phyloP scores from a whole-genome alignment of 2,113 vertebrate genomes.

The Tetrao urogallus region DNA sequence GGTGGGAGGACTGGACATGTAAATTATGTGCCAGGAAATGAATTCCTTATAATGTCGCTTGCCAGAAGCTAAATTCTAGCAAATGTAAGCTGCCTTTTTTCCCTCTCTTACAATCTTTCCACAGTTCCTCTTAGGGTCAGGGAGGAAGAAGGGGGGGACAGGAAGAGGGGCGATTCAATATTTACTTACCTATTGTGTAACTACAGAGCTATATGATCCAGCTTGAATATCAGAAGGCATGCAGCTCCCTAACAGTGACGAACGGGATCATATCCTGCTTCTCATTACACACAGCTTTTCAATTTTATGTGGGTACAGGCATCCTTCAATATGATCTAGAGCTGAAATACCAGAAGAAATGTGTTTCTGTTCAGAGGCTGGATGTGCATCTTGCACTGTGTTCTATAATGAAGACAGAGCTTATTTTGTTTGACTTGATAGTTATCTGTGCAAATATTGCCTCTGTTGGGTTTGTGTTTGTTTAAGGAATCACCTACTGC shows the following conservation, averaged over 20 bases:
- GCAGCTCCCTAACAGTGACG: background rate
- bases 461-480: background rate
- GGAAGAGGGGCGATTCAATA: slow-evolving; percentile 60
- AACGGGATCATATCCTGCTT: slow-evolving; percentile 42
- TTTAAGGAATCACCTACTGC: slow-evolving; percentile 13
- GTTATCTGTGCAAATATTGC: slow-evolving; percentile 10
- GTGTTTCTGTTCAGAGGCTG: slow-evolving; percentile 51
- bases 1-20: slow-evolving; percentile 69
- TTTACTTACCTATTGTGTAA: slow-evolving; percentile 67
- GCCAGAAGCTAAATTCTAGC: slow-evolving; percentile 76
- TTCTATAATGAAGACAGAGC: background rate
- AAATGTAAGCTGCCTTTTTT: slow-evolving; percentile 36
- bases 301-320: slow-evolving; percentile 30
- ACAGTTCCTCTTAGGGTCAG: slow-evolving; percentile 34
- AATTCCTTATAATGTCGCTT: slow-evolving; percentile 76
- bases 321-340: background rate
- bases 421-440: background rate
- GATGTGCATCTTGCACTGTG: background rate
- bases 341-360: slow-evolving; percentile 37
- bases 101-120: slow-evolving; percentile 7
- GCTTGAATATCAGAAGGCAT: slow-evolving; percentile 24
- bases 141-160: slow-evolving; percentile 63
- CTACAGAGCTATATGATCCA: slow-evolving; percentile 34
- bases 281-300: slow-evolving; percentile 19
- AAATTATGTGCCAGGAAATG: slow-evolving; percentile 82